Evolutionary conservation across 2,888 invertebrate species (phyloP).

Genomic region (Dendrolimus pini): DNA sequence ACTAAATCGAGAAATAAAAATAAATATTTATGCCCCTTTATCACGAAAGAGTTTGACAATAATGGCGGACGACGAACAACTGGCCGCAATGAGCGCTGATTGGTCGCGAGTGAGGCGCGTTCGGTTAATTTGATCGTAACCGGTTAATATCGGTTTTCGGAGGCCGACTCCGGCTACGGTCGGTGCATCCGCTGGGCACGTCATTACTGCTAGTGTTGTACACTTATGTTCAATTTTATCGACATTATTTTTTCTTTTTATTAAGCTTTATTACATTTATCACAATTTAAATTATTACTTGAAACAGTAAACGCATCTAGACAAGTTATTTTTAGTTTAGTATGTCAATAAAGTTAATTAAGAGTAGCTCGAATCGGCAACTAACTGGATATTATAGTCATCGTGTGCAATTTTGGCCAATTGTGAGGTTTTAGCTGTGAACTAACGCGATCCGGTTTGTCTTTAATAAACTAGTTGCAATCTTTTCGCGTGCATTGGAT

Average conservation of each 20-base stretch:
- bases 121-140: constrained; percentile 58
- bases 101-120: constrained; percentile 58
- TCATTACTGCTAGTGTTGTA: constrained; percentile 42
- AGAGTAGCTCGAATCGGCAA: constrained; percentile 20
- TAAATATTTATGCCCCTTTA: neutral
- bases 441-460: constrained; percentile 31
- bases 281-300: too few species aligned
- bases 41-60: constrained; percentile 29
- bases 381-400: constrained; percentile 33
- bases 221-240: constrained; percentile 21
- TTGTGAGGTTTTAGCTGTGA: constrained; percentile 22
- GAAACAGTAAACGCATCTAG: neutral
- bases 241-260: constrained; percentile 5
- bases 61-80: constrained; percentile 43
- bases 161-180: constrained; percentile 61
- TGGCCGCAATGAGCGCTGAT: constrained; percentile 57
- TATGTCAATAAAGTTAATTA: constrained; percentile 2
- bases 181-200: constrained; percentile 48
- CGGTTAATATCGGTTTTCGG: constrained; percentile 63
- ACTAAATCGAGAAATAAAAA: neutral
- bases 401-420: constrained; percentile 33
- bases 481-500: neutral
- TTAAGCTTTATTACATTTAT: too few species aligned
- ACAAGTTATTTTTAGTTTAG: constrained; percentile 15
- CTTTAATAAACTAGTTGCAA: neutral